Percentiles rank a stretch among this genome's conserved stretches.
These are phyloP conservation scores for Coturnix japonica DNA, from an alignment of 2,113 vertebrate genomes.

Conservation along the genomic window DNA sequence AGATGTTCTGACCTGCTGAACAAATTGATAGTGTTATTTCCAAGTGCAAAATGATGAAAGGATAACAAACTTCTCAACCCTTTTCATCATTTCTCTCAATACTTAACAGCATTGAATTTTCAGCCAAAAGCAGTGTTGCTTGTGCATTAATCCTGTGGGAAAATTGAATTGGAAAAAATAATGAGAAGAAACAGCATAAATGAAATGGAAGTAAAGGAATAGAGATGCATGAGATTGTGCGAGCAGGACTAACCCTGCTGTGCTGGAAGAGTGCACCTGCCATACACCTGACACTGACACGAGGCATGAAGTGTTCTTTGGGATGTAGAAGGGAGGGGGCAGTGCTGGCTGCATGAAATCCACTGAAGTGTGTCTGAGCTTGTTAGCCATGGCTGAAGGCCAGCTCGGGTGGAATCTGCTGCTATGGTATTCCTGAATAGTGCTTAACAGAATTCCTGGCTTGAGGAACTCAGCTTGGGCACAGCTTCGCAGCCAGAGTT, in stretches of 20 bases:
- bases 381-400: background rate
- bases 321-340: background rate
- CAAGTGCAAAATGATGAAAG: background rate
- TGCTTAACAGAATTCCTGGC: background rate
- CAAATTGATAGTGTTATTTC: background rate
- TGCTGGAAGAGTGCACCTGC: background rate
- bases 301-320: background rate
- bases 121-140: background rate
- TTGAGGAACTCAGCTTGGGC: background rate
- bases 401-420: background rate
- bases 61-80: background rate
- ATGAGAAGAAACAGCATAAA: background rate
- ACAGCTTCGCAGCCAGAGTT: background rate
- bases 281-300: fast-evolving
- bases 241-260: background rate
- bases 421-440: background rate
- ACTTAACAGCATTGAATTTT: background rate
- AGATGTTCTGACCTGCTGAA: background rate
- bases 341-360: background rate
- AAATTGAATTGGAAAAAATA: background rate
- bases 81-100: background rate
- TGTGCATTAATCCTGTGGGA: background rate
- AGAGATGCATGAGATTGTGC: background rate
- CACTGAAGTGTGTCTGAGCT: background rate
- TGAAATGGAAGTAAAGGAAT: slow-evolving; percentile 14